A percentile compares a stretch with the other conserved stretches of the same genome.
Evolutionary conservation across 2,888 invertebrate species (phyloP).

Genomic region (Ecliptopera silaceata): DNA sequence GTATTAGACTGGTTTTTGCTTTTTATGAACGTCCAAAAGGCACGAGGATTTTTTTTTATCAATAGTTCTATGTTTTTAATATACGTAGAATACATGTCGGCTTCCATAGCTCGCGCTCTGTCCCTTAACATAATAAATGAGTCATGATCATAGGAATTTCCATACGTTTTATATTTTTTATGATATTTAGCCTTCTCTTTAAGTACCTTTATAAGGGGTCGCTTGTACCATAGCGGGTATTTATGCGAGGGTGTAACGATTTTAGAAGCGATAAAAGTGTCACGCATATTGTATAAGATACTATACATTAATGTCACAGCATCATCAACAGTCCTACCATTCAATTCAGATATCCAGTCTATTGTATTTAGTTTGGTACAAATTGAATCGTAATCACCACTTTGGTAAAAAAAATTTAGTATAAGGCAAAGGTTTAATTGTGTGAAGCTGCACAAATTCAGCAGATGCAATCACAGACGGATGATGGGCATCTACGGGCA

Average conservation of each 20-base stretch:
- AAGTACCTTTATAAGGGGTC: not conserved
- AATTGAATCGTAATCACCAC: not conserved
- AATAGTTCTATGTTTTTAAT: not conserved
- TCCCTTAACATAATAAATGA: slow-evolving; percentile 1
- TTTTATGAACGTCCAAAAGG: slow-evolving; percentile 1
- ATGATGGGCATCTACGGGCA: slow-evolving; percentile 3
- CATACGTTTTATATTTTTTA: not conserved
- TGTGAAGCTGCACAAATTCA: not conserved
- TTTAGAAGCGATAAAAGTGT: not conserved
- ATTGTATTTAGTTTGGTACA: not conserved
- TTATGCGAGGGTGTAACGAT: not conserved
- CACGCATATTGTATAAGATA: not conserved
- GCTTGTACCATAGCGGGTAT: not conserved
- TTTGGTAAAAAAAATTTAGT: not conserved
- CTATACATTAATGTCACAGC: not conserved
- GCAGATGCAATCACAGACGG: not conserved
- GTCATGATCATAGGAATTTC: not conserved
- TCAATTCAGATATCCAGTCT: not conserved
- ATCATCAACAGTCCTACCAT: not conserved
- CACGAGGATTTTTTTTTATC: slow-evolving; percentile 1
- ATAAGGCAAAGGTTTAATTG: not conserved
- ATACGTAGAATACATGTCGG: not conserved
- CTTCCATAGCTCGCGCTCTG: not conserved
- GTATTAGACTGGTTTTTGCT: not conserved
- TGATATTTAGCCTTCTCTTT: not conserved